Evolutionary conservation across 2,888 invertebrate species (phyloP), one percentile per base, ranked within the genome.

Genomic region (Pediacus dermestoides): DNA sequence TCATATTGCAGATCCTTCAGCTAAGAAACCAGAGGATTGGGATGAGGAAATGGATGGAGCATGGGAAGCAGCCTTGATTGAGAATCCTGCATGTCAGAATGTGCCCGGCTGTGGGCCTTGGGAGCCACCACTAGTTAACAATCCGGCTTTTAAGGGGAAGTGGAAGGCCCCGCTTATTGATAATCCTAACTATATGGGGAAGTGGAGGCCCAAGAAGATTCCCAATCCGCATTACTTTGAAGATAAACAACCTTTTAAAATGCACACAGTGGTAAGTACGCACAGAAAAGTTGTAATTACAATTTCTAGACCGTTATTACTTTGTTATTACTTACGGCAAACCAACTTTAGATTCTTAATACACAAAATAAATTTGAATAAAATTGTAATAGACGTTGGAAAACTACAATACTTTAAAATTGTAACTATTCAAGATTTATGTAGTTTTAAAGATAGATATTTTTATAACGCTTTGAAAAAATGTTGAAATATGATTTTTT

Each of bases 41-140:
- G 97, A 99, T 68, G 81, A 85, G 10, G 95, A 96, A 50, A 97
- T 97, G 86, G 99, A 99, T 71, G 99, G 99, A 1, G 88, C 88
- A 63, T 99, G 97, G 97, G 97, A 97, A 69, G 84, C 97, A 2
- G 92, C 96, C 0, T 74, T 90, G 37, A 80, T 96, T 16, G 85
- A 86, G 58, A 99, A 99, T 74, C 92, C 95, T 0, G 74, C 74
- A 2, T 97, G 96, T 63, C 76, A 75, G 50, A 71, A 73, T 28
- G 74, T 71, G 6, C 53, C 60, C 1, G 97, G 99, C 8, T 99
- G 99, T 72, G 99, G 99, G 0, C 72, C 74, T 26, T 99, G 97
- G 92, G 80, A 79, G 48, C 77, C 88, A 10, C 90, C 92, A 10
- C 72, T 82, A 57, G 79, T 94, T 28, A 78, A 86, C 55, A 97